phyloP scores from a whole-genome alignment of 2,797 vertebrate species.

The Rhincodon typus region DNA sequence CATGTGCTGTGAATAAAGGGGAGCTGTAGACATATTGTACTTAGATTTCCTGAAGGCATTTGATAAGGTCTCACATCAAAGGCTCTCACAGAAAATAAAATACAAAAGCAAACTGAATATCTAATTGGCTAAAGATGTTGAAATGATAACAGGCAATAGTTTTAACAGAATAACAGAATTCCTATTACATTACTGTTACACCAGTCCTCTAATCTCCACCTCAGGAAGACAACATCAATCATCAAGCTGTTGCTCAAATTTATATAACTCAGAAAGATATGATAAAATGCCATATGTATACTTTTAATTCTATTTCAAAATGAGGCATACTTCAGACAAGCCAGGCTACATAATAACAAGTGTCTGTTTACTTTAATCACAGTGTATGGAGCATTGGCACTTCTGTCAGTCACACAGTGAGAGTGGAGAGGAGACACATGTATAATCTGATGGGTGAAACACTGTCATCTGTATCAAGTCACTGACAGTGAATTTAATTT shows the following conservation, averaged over 20 bases:
- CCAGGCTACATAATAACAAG: neutral
- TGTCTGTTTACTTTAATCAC: constrained; percentile 47
- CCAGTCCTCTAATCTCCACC: neutral
- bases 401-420: constrained; percentile 48
- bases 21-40: no score
- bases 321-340: neutral
- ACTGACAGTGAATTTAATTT: constrained; percentile 27
- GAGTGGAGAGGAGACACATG: constrained; percentile 21
- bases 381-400: constrained; percentile 49
- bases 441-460: neutral
- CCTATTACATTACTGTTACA: no score
- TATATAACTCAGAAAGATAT: neutral
- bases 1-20: no score
- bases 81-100: neutral
- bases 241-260: neutral
- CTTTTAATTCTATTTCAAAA: neutral
- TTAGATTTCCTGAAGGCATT: no score
- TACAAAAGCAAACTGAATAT: neutral
- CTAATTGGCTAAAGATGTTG: neutral
- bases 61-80: no score
- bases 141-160: neutral
- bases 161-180: neutral
- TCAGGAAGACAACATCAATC: neutral
- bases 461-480: constrained; percentile 21
- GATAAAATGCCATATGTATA: neutral